A percentile compares a stretch with the other conserved stretches of the same genome.
Evolutionary conservation across 1,140 invertebrate genomes (phyloP).

Genomic region (Luehdorfia chinensis): DNA sequence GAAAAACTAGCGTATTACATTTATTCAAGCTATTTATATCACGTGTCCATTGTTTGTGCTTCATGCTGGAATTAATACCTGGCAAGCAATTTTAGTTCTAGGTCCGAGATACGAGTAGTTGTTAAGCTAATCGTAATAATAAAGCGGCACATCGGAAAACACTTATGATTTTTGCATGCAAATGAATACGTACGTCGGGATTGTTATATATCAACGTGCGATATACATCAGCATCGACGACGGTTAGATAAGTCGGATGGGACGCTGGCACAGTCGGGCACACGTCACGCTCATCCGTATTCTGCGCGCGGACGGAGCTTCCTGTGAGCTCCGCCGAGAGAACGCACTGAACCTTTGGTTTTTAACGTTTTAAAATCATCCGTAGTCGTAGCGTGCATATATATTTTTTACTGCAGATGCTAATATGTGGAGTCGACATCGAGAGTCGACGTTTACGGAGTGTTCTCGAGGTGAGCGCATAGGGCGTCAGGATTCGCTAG

Average conservation of each 20-base stretch:
- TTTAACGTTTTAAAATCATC: constrained; percentile 32
- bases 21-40: constrained; percentile 68
- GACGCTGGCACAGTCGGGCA: constrained; percentile 29
- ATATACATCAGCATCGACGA: constrained; percentile 31
- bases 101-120: constrained; percentile 28
- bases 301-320: constrained; percentile 57
- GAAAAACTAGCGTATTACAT: constrained; percentile 61
- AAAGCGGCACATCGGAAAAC: too few species aligned
- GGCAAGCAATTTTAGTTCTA: constrained; percentile 40
- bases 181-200: constrained; percentile 28
- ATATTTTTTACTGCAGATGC: constrained; percentile 26
- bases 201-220: constrained; percentile 27
- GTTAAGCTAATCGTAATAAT: constrained; percentile 53
- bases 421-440: constrained; percentile 14
- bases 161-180: constrained; percentile 36
- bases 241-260: constrained; percentile 39
- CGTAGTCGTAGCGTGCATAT: constrained; percentile 25
- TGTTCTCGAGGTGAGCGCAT: background rate
- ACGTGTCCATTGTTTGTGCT: constrained; percentile 65
- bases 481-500: constrained; percentile 29
- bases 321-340: constrained; percentile 47
- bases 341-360: constrained; percentile 29
- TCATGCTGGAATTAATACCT: constrained; percentile 59
- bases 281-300: constrained; percentile 65
- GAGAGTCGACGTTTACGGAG: background rate